Evolutionary conservation across 2,888 invertebrate genomes (phyloP).

Genomic region (Copidosoma aretas): DNA sequence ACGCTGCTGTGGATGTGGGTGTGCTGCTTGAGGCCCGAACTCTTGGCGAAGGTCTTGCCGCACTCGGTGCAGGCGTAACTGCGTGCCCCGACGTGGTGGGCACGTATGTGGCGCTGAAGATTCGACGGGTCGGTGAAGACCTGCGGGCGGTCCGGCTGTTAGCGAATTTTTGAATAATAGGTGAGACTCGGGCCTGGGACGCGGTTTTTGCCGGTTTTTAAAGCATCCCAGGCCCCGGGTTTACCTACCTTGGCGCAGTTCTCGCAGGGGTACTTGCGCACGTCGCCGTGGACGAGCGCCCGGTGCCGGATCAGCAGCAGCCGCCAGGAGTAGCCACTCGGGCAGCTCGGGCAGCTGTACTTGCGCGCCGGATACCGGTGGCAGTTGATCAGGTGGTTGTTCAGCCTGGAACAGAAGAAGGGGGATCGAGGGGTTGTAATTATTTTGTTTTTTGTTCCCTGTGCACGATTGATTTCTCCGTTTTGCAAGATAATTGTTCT

Average conservation of each 20-base stretch:
- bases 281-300: constrained; percentile 80
- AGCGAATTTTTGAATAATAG: constrained; percentile 57
- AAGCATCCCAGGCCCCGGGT: constrained; percentile 77
- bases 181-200: constrained; percentile 25
- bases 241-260: constrained; percentile 82
- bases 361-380: constrained; percentile 82
- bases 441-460: too few species aligned
- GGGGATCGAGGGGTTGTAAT: too few species aligned
- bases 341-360: constrained; percentile 84
- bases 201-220: too few species aligned
- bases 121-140: constrained; percentile 96
- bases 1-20: constrained; percentile 98
- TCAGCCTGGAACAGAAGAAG: constrained; percentile 74
- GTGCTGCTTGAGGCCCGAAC: constrained; percentile 97
- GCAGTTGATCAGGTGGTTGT: constrained; percentile 79
- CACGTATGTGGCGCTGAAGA: constrained; percentile 94
- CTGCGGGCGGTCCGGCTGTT: constrained; percentile 69
- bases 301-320: constrained; percentile 83
- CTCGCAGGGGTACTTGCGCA: constrained; percentile 89
- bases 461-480: too few species aligned
- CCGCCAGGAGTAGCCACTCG: constrained; percentile 81
- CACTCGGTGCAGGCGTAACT: constrained; percentile 98
- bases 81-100: constrained; percentile 93
- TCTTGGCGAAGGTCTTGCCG: constrained; percentile 97
- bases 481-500: too few species aligned